Evolutionary conservation across 2,797 vertebrate species (phyloP).

Genomic region (Channa striata): DNA sequence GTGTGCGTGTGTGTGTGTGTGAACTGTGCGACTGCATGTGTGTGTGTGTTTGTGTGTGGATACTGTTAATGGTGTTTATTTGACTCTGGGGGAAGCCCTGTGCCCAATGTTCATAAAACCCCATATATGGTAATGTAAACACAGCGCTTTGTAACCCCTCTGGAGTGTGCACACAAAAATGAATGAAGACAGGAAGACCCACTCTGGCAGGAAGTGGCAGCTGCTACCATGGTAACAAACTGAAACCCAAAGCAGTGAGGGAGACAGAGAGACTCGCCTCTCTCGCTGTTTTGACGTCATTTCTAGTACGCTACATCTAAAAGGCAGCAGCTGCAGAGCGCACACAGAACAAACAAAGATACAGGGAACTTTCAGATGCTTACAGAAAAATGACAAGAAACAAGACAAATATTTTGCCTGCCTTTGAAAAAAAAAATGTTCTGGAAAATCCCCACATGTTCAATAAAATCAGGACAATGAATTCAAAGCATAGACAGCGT

Average conservation of each 20-base stretch:
- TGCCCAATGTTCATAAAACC: conserved; percentile 74
- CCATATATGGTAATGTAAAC: conserved; percentile 88
- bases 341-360: conserved; percentile 71
- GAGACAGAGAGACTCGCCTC: conserved; percentile 71
- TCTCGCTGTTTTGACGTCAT: conserved; percentile 84
- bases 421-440: conserved; percentile 59
- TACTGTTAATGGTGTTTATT: conserved; percentile 67
- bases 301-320: conserved; percentile 75
- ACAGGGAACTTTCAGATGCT: conserved; percentile 59
- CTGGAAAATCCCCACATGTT: conserved; percentile 68
- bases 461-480: conserved; percentile 40
- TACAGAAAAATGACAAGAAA: conserved; percentile 61
- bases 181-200: conserved; percentile 90
- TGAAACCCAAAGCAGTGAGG: conserved; percentile 80
- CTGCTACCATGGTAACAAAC: conserved; percentile 87
- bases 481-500: conserved; percentile 43
- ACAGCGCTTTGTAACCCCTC: conserved; percentile 75
- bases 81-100: conserved; percentile 78
- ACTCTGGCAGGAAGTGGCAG: conserved; percentile 86
- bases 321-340: conserved; percentile 76
- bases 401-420: conserved; percentile 38
- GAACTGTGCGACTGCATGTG: conserved; percentile 13
- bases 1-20: conserved; percentile 8
- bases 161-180: conserved; percentile 76
- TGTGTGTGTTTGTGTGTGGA: conserved; percentile 23